Base-by-base conservation (phyloP, 92 coral and sea anemone genomes). In the Palythoa caribaeorum region DNA sequence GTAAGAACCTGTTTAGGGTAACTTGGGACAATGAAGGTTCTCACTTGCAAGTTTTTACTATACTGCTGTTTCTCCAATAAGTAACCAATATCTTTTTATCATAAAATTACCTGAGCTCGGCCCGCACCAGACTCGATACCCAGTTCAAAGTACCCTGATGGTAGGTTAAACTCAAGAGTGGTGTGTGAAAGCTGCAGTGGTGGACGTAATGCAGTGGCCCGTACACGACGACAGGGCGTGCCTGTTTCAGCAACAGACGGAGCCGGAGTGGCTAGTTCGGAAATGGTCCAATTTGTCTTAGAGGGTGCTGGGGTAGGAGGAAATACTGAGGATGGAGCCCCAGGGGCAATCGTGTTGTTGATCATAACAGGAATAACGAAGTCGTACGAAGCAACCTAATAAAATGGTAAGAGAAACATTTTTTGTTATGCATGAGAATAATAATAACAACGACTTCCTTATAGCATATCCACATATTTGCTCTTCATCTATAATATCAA, bases 301-400 rank as follows among this genome's bases (percentile, higher is more conserved):
- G 99, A 97, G 77, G 99, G 99, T 60, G 91, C 92, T 11, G 99
- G 99, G 8, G 99, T 94, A 3, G 99, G 99, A 9, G 99, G 99
- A 65, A 83, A 92, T 1, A 90, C 71, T 48, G 99, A 97, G 5
- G 98, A 98, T 53, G 99, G 93, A 14, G 99, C 98, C 9, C 88
- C 88, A 36, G 99, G 99, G 19, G 99, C 99, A 12, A 92, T 73
- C 2, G 98, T 95, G 92, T 97, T 94, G 87, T 97, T 97, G 94
- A 97, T 97, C 83, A 95, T 93, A 74, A 97, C 99, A n/a, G 99
- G 98, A 21, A 97, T 94, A 21, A 95, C 73, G 66, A 97, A 95
- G 87, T 97, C 98, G 76, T 97, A 97, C 3, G 99, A 92, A 35
- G 99, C 99, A 3, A 97, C 99, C 99, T 96, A 73, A 38, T 17